These are phyloP conservation scores for Mobula hypostoma DNA, from an alignment of 2,113 vertebrate species.

Conservation along the genomic window DNA sequence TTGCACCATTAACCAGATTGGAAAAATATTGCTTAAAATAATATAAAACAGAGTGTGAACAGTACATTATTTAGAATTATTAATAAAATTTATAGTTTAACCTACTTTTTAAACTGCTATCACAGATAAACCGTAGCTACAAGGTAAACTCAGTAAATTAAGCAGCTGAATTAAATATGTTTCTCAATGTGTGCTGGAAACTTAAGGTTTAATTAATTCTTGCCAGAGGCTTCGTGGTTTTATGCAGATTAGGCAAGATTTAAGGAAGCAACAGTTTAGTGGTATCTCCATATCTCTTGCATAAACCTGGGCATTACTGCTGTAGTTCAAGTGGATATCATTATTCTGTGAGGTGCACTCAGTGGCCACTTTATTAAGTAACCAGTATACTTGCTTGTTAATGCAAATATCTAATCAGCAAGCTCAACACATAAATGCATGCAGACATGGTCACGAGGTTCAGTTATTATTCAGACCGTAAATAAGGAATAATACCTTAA, in stretches of 20 bases:
- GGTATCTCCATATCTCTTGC: neutral
- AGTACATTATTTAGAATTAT: neutral
- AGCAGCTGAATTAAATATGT: conserved; percentile 15
- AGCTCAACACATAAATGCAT: too few relatives aligned
- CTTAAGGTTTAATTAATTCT: conserved; percentile 33
- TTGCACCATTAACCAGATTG: too few relatives aligned
- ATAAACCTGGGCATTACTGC: neutral
- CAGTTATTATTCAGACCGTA: too few relatives aligned
- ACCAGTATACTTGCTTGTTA: too few relatives aligned
- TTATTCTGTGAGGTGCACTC: neutral
- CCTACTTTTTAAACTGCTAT: neutral
- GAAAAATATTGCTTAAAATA: neutral
- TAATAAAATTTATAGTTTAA: neutral
- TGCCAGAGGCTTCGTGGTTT: neutral
- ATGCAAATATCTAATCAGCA: too few relatives aligned
- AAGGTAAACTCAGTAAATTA: conserved; percentile 7
- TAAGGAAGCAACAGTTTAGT: neutral
- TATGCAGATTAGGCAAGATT: neutral
- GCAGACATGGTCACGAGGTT: too few relatives aligned
- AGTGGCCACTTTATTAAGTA: too few relatives aligned
- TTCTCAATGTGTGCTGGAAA: neutral
- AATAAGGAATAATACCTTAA: too few relatives aligned
- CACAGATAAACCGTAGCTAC: neutral
- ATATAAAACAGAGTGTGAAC: neutral
- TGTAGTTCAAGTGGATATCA: neutral